Evolutionary conservation across 1,140 invertebrate genomes (phyloP), one percentile per base, ranked within the genome.

Genomic region (Scaptomyza montana): DNA sequence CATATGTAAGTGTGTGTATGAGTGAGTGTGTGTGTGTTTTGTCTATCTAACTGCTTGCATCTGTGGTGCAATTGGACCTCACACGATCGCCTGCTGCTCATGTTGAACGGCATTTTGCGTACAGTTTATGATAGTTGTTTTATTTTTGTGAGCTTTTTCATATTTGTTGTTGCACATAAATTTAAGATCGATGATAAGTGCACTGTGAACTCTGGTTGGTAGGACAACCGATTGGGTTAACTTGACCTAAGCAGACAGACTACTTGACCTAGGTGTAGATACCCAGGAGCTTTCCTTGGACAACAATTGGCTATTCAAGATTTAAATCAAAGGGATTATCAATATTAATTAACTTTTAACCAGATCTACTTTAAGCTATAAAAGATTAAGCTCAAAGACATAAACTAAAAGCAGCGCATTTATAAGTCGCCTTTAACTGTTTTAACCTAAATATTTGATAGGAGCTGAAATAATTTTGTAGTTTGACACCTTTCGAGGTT

Each of bases 61-160:
- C 78, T 61, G 16, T 45, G 33, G 47, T 39, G 36, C 16, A 41
- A 28, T 41, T 39, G 56, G 71, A 74, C 66, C 71, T 69, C 71
- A 74, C 59, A 74, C 71, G 53, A 64, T 60, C 47, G 56, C 76
- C 76, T 46, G 70, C 70, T 43, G 79, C 70, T 69, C 78, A 81
- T 64, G 68, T 77, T 81, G 50, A 80, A 78, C 66, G 64, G 65
- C 80, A 56, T 84, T 67, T 82, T 84, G 76, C 71, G 65, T 84
- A 57, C 41, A 54, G 39, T 59, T 74, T 70, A 69, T 69, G 66
- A 69, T 41, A 50, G 45, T 56, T 43, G 39, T n/a, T n/a, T 43
- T n/a, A 5, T 36, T 39, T 55, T 62, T 68, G 21, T 69, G 7
- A 54, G 28, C 57, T 59, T 59, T 53, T 74, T 60, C 47, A 39